phyloP scores from a whole-genome alignment of 2,797 vertebrate genomes.

The Ceyx erithaca region DNA sequence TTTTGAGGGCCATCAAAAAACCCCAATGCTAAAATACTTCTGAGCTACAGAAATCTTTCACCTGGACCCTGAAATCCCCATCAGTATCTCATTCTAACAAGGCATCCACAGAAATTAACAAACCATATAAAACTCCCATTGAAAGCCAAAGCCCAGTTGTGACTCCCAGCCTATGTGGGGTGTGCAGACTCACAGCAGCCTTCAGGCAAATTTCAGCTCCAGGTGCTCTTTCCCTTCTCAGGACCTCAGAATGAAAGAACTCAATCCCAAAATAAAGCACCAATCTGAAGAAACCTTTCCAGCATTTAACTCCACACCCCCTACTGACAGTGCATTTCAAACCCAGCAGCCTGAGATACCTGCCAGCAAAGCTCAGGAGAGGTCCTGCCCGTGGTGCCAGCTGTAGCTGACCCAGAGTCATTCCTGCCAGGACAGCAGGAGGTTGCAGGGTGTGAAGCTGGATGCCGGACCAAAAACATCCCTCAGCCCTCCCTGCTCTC shows the following conservation, averaged over 20 bases:
- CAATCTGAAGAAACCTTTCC: not conserved
- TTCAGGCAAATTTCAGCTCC: constrained; percentile 1
- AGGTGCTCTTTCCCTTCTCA: not conserved
- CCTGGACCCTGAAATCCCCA: not conserved
- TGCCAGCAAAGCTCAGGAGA: not conserved
- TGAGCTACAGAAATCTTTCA: not conserved
- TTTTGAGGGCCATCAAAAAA: not conserved
- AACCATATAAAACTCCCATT: not conserved
- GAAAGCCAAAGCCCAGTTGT: not conserved
- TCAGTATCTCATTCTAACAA: not conserved
- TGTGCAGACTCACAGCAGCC: not conserved
- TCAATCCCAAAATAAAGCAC: not conserved
- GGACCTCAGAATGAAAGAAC: not conserved
- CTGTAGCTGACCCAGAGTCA: rapidly evolving
- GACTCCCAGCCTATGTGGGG: not conserved
- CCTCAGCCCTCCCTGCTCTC: not conserved
- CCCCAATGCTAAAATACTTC: not conserved
- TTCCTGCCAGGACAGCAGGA: not conserved
- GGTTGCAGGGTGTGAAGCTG: not conserved
- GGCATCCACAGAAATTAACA: not conserved
- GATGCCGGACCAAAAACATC: not conserved
- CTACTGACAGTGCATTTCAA: not conserved
- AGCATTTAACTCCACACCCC: not conserved
- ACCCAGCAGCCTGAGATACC: not conserved
- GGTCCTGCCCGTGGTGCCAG: not conserved